A percentile compares a stretch with the other conserved stretches of the same genome.
phyloP scores from a whole-genome alignment of 2,888 invertebrate species.

The Philereme vetulata region DNA sequence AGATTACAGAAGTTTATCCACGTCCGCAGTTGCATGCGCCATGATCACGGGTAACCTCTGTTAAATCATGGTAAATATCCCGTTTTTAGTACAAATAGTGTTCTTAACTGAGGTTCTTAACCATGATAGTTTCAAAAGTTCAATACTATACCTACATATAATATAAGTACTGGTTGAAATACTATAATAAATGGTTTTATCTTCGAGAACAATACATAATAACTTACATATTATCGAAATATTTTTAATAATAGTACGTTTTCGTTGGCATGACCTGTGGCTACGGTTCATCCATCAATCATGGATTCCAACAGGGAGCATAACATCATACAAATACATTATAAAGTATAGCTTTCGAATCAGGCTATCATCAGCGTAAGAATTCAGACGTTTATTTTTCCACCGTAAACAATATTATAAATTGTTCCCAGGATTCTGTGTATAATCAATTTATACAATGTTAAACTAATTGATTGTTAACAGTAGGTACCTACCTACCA shows the following conservation, averaged over 20 bases:
- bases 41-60: too few species aligned
- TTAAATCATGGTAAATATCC: too few species aligned
- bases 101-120: too few species aligned
- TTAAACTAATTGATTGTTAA: conserved; percentile 34
- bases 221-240: conserved; percentile 18
- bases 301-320: conserved; percentile 36
- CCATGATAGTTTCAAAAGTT: too few species aligned
- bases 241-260: conserved; percentile 52
- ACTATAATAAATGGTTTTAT: conserved; percentile 8
- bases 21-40: too few species aligned
- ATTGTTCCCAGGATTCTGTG: conserved; percentile 31
- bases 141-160: too few species aligned
- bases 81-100: too few species aligned
- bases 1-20: too few species aligned
- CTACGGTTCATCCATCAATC: conserved; percentile 60
- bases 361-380: conserved; percentile 17
- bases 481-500: conserved; percentile 11
- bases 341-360: conserved; percentile 13
- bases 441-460: conserved; percentile 27
- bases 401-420: conserved; percentile 25
- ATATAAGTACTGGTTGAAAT: conserved; percentile 1
- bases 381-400: conserved; percentile 23
- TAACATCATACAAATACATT: conserved; percentile 11
- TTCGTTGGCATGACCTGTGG: conserved; percentile 54
- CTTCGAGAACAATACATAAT: conserved; percentile 16